Percentiles rank a stretch among this genome's conserved stretches.
phyloP scores from a whole-genome alignment of 2,888 invertebrate species.

The Agrotis puta region DNA sequence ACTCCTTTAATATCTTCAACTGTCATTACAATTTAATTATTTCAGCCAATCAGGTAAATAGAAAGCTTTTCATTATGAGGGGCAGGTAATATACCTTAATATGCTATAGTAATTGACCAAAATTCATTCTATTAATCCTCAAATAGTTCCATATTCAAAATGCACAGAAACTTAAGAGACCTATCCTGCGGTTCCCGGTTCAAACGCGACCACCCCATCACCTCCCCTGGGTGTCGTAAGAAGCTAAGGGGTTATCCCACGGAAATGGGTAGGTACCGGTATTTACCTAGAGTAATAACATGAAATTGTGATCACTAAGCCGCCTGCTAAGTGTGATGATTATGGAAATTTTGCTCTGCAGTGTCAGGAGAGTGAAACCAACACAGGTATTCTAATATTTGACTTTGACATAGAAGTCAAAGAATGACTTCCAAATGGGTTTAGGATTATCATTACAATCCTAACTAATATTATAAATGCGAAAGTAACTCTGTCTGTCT shows the following conservation, averaged over 20 bases:
- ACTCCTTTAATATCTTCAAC: too few species aligned
- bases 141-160: constrained; percentile 26
- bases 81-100: not conserved
- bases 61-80: not conserved
- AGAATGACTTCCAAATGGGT: too few species aligned
- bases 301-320: constrained; percentile 58
- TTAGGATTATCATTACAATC: too few species aligned
- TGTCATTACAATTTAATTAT: too few species aligned
- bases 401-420: too few species aligned
- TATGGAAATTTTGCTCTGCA: constrained; percentile 46
- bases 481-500: too few species aligned
- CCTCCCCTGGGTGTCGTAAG: constrained; percentile 55
- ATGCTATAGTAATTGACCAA: not conserved
- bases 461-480: too few species aligned
- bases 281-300: constrained; percentile 55
- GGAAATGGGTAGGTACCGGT: constrained; percentile 55
- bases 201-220: constrained; percentile 39
- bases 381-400: too few species aligned
- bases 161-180: constrained; percentile 18
- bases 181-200: constrained; percentile 38
- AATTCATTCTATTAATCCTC: constrained; percentile 23
- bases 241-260: constrained; percentile 55
- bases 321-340: constrained; percentile 40
- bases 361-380: not conserved
- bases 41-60: not conserved